A percentile compares a stretch with the other conserved stretches of the same genome.
phyloP scores from a whole-genome alignment of 2,113 vertebrate species.

The Columbina picui region DNA sequence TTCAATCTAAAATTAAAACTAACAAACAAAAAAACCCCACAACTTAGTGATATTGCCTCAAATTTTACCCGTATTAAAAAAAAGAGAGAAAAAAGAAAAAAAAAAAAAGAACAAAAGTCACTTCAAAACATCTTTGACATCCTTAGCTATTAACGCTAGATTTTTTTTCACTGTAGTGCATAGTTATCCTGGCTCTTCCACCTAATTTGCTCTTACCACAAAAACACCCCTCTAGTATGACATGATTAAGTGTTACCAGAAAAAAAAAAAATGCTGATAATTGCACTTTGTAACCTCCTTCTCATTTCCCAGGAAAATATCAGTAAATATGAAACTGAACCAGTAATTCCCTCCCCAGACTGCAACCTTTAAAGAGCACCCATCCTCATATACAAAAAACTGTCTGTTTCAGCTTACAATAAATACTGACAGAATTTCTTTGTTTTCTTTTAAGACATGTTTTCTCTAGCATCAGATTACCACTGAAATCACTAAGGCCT shows the following conservation, averaged over 20 bases:
- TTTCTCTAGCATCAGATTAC: constrained; percentile 63
- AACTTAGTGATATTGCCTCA: constrained; percentile 82
- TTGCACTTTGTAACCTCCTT: constrained; percentile 92
- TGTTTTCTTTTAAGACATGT: constrained; percentile 64
- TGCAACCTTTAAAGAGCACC: constrained; percentile 89
- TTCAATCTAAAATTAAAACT: constrained; percentile 48
- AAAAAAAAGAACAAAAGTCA: constrained; percentile 53
- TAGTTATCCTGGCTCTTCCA: constrained; percentile 76
- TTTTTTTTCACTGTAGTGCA: constrained; percentile 76
- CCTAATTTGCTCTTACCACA: constrained; percentile 71
- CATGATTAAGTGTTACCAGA: constrained; percentile 73
- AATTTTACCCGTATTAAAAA: constrained; percentile 82
- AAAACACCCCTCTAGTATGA: constrained; percentile 59
- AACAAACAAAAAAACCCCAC: neutral
- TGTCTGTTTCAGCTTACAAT: constrained; percentile 71
- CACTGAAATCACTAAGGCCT: constrained; percentile 64
- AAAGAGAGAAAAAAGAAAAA: neutral
- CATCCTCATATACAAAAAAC: constrained; percentile 75
- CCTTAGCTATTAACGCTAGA: constrained; percentile 69
- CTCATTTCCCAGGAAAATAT: constrained; percentile 73
- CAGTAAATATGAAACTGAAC: constrained; percentile 70
- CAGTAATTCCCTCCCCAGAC: constrained; percentile 71
- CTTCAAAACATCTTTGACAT: constrained; percentile 63
- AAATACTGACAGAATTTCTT: constrained; percentile 76
- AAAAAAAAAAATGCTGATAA: constrained; percentile 85